Evolutionary conservation across 2,888 invertebrate species (phyloP), one percentile per base, ranked within the genome.

Genomic region (Lasius platythorax): DNA sequence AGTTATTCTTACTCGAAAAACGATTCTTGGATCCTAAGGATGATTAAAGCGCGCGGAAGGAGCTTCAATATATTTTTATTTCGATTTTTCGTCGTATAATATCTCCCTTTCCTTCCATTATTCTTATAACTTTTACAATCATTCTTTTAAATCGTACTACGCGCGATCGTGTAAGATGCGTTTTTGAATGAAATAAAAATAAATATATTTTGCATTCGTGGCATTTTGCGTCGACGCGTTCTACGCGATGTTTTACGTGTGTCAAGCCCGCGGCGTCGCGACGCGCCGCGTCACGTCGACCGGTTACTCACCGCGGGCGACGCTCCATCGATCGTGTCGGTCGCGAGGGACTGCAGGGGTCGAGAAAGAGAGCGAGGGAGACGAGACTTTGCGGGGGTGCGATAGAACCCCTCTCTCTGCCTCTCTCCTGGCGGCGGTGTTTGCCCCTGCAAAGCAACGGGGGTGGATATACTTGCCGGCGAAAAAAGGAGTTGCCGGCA

Each of bases 281-380:
- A 61, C 58, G 75, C 68, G 64, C 76, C 58, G 43, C 82, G 66
- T 86, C 85, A 85, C 91, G 92, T 90, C 93, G 93, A 93, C 92
- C 93, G 93, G 93, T 94, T 94, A 94, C 92, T 94, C 94, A 94
- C 94, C 94, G 93, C 91, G 92, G 92, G 92, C 93, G 94, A 93
- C 93, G 94, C 94, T 94, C 93, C 93, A 94, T 94, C 94, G 94
- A 94, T 94, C 94, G 92, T 89, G 91, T 92, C 89, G 91, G 88
- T 89, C 87, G 91, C 88, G 88, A 89, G 91, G 88, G 89, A 85
- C 88, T 73, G 37, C 84, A 82, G 82, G 63, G 63, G 56, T 75
- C 40, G 73, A 78, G 63, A 74, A 53, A 83, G 84, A 74, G 58
- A 78, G 64, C 75, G 70, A 64, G 82, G 18, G 53, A 58, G 30